Conservation (phyloP, 2,113 vertebrate genomes). For the Motacilla tschutschensis region DNA sequence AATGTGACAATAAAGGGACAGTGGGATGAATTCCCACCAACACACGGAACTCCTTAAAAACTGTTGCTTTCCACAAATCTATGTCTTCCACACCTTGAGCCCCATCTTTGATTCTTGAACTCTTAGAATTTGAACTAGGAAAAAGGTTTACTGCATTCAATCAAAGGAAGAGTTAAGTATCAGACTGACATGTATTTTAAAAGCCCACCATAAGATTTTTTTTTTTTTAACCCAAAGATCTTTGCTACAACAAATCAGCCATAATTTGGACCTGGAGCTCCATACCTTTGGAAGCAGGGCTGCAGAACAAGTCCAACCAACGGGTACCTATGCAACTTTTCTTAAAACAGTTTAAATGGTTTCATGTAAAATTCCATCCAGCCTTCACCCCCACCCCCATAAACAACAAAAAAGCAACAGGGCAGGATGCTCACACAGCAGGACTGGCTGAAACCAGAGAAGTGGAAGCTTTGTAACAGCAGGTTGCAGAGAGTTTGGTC, state of each 20-base stretch:
- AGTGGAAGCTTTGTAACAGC: background rate
- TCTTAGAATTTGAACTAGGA: background rate
- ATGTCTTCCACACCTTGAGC: background rate
- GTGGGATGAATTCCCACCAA: background rate
- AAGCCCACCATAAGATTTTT: background rate
- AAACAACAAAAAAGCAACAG: background rate
- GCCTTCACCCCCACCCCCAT: background rate
- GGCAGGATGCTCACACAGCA: background rate
- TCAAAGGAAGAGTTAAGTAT: background rate
- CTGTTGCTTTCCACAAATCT: background rate
- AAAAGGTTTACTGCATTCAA: background rate
- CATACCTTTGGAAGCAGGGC: background rate
- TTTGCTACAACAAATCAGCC: background rate
- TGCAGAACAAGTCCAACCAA: background rate
- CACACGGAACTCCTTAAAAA: background rate
- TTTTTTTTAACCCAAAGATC: background rate
- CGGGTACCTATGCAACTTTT: background rate
- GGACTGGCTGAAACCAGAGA: background rate
- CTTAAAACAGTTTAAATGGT: background rate
- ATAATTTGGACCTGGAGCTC: background rate
- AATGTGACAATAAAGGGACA: background rate
- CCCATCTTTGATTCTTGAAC: background rate
- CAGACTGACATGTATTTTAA: background rate
- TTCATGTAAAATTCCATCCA: background rate
- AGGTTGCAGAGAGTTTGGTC: background rate